Evolutionary conservation across 2,888 invertebrate species (phyloP), one percentile per base, ranked within the genome.

Genomic region (Campopleginae sp.): DNA sequence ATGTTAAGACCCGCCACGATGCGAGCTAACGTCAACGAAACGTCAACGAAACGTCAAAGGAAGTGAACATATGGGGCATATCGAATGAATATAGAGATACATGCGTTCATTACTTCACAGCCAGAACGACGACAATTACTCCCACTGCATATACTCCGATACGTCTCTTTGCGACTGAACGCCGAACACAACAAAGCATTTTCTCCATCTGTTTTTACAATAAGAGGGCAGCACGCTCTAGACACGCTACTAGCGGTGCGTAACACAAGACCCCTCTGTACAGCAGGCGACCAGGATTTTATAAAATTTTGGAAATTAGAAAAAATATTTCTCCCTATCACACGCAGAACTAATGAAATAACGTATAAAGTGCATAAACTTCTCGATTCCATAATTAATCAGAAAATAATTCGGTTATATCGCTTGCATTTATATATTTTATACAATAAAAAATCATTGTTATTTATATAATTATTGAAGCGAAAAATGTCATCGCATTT

Each of bases 41-140:
- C 65, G 76, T 76, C 76, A 76, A 12, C 31, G 61, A 65, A 51
- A 79, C 74, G 75, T 75, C 74, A 75, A 51, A 75, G 68, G 23
- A 44, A 82, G 54, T 42, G 66, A 78, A 27, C 48, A 54, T 75
- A 75, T 31, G 46, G 63, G 31, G 31, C 33, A 63, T 44, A n/a
- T 63, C 23, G 12, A n/a, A 12, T 48, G 23, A 44, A 66, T 77
- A 44, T 42, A 68, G 19, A 54, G 19, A 68, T 51, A 46, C 48
- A n/a, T 17, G 27, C 33, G 46, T 46, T 17, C 6, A 68, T 17
- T 4, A 0, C 3, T 19, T 46, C 17, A 54, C 4, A 14, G 54
- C 38, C 71, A 72, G 71, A 72, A 54, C 14, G 48, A 54, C 71
- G n/a, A 14, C 7, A 19, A 1, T 19, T 38, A 12, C 10, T 2